These are phyloP conservation scores for Oryzaephilus surinamensis DNA, from an alignment of 1,140 invertebrate genomes.

Conservation along the genomic window DNA sequence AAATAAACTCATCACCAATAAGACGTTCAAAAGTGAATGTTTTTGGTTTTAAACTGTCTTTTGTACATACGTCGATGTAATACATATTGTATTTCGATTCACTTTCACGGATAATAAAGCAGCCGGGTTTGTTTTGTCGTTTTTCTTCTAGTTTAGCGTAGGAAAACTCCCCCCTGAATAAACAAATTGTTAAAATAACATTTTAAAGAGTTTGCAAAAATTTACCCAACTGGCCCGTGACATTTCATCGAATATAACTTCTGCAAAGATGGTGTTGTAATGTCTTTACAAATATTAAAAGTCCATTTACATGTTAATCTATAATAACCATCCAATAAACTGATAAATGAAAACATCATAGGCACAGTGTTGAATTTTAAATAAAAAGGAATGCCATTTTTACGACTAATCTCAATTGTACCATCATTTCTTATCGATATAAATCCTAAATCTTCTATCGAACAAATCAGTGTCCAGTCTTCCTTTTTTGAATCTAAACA, in stretches of 20 bases:
- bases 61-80: constrained; percentile 69
- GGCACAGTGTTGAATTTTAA: constrained; percentile 52
- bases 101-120: constrained; percentile 71
- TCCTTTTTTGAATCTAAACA: constrained; percentile 48
- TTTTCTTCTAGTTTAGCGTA: constrained; percentile 72
- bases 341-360: constrained; percentile 68
- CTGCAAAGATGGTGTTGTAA: constrained; percentile 63
- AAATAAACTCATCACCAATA: constrained; percentile 38
- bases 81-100: constrained; percentile 64
- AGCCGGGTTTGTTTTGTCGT: constrained; percentile 58
- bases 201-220: constrained; percentile 11
- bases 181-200: constrained; percentile 12
- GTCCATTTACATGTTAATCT: constrained; percentile 80
- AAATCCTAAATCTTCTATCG: constrained; percentile 73
- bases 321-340: constrained; percentile 78
- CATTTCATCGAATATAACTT: constrained; percentile 64
- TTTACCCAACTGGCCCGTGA: constrained; percentile 69
- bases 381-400: constrained; percentile 67
- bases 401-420: constrained; percentile 65
- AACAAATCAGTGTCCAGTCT: constrained; percentile 65
- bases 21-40: constrained; percentile 55
- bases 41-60: constrained; percentile 54
- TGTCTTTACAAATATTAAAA: constrained; percentile 74
- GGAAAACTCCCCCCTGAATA: constrained; percentile 65
- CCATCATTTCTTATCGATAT: constrained; percentile 58